Percentiles rank a stretch among this genome's conserved stretches.
phyloP scores from a whole-genome alignment of 2,113 vertebrate genomes.

The Apus apus region DNA sequence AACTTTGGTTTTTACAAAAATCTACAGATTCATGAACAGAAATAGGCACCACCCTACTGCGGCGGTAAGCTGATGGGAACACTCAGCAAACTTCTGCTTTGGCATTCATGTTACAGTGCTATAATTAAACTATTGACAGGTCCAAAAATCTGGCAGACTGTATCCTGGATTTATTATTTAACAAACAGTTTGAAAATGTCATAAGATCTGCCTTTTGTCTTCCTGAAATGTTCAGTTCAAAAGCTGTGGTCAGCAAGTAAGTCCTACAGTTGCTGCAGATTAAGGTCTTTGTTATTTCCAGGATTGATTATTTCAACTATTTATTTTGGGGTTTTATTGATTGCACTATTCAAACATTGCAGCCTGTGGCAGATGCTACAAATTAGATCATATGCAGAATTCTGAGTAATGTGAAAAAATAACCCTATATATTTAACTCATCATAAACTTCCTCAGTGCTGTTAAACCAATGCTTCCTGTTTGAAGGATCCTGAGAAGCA shows the following conservation, averaged over 20 bases:
- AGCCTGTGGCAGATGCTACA: background rate
- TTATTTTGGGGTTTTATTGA: constrained; percentile 47
- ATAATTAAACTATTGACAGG: background rate
- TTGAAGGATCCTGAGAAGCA: background rate
- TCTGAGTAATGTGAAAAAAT: constrained; percentile 14
- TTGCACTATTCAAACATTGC: constrained; percentile 56
- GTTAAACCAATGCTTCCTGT: background rate
- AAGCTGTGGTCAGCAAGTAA: constrained; percentile 15
- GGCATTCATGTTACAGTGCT: background rate
- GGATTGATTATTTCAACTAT: constrained; percentile 10
- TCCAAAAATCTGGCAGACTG: background rate
- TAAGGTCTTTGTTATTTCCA: constrained; percentile 5
- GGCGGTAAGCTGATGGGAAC: background rate
- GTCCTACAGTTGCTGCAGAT: background rate
- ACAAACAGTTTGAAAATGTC: background rate
- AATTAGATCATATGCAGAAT: background rate
- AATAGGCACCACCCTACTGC: background rate
- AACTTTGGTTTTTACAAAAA: background rate
- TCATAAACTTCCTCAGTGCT: background rate
- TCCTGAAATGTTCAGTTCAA: background rate
- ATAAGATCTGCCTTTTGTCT: background rate
- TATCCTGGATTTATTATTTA: background rate
- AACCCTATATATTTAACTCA: background rate
- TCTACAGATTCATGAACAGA: background rate
- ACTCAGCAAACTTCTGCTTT: background rate